These are phyloP conservation scores for Ostrea denselamellosa DNA, from an alignment of 1,140 invertebrate species.

Conservation along the genomic window DNA sequence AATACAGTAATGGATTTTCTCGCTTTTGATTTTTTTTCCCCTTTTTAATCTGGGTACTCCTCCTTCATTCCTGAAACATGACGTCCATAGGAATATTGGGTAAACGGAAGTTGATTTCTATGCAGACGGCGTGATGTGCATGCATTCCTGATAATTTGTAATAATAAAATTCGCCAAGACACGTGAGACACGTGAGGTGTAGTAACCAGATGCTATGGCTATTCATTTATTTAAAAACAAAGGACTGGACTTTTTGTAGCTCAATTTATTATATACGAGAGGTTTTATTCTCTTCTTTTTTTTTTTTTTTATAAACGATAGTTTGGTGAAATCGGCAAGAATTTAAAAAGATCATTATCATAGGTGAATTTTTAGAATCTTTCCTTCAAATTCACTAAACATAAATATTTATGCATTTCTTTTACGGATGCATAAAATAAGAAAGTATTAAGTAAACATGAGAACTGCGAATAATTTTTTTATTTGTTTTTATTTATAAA, in stretches of 20 bases:
- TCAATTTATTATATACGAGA: background rate
- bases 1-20: background rate
- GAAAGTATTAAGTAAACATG: too few species aligned
- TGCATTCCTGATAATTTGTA: background rate
- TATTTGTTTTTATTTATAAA: too few species aligned
- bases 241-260: background rate
- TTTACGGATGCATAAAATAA: too few species aligned
- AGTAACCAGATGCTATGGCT: background rate
- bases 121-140: background rate
- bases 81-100: background rate
- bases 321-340: too few species aligned
- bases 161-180: background rate
- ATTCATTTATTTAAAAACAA: background rate
- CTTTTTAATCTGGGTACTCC: background rate
- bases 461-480: too few species aligned
- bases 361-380: too few species aligned
- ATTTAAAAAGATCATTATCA: too few species aligned
- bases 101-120: background rate
- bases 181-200: background rate
- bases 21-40: slow-evolving; percentile 18
- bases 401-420: too few species aligned
- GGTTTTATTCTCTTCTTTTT: background rate
- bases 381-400: too few species aligned
- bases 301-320: too few species aligned
- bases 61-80: background rate